Evolutionary conservation across 2,797 vertebrate species (phyloP).

Genomic region (Acanthurus leucopareius): DNA sequence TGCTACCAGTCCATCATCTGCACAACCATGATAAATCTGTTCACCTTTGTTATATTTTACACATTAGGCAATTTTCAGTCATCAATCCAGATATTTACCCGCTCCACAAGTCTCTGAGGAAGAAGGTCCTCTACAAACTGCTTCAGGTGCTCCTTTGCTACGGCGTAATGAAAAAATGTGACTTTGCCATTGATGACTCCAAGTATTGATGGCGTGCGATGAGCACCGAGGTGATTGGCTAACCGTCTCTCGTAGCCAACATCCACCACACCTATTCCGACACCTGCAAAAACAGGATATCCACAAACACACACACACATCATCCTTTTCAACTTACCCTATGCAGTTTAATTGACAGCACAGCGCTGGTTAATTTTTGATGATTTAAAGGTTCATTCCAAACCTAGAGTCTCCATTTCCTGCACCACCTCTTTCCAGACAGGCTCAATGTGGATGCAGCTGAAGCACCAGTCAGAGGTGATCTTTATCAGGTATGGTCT

Average conservation of each 20-base stretch:
- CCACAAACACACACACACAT: slow-evolving; percentile 6
- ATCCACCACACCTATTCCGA: slow-evolving; percentile 96
- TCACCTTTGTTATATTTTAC: background rate
- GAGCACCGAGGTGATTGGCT: slow-evolving; percentile 94
- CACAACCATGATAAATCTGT: background rate
- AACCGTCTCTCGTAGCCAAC: slow-evolving; percentile 93
- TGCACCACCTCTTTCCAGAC: slow-evolving; percentile 98
- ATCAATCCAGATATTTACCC: slow-evolving; percentile 80
- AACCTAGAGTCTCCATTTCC: slow-evolving; percentile 93
- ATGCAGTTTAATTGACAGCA: rapidly evolving
- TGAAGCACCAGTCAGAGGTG: slow-evolving; percentile 98
- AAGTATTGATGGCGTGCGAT: slow-evolving; percentile 95
- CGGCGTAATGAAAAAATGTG: slow-evolving; percentile 95
- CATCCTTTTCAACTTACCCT: background rate
- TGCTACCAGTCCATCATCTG: background rate
- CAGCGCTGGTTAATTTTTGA: background rate
- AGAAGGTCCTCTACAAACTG: slow-evolving; percentile 96
- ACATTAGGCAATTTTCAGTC: background rate
- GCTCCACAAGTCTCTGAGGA: slow-evolving; percentile 93
- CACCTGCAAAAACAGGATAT: slow-evolving; percentile 82
- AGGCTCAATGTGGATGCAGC: slow-evolving; percentile 97
- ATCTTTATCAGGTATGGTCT: slow-evolving; percentile 98
- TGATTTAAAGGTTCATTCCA: slow-evolving; percentile 37
- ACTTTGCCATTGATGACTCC: slow-evolving; percentile 94
- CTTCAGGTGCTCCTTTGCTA: slow-evolving; percentile 91